Conservation (phyloP, 2,888 invertebrate species). For the Chrysopilus asiliformis region DNA sequence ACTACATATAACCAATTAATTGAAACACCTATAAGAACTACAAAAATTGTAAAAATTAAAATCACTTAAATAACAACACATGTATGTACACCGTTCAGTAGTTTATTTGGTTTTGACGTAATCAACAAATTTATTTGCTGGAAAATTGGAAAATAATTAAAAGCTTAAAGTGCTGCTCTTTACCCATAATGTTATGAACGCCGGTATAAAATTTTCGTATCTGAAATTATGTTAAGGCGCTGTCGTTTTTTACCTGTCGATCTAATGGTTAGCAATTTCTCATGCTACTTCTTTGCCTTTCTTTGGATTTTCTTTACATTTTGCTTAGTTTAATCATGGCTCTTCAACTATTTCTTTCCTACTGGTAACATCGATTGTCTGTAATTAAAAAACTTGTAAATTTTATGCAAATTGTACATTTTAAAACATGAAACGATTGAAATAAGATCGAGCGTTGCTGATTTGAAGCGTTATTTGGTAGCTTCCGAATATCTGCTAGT, state of each 20-base stretch:
- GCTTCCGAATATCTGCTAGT: too few relatives aligned
- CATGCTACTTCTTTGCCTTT: background rate
- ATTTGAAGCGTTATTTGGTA: too few relatives aligned
- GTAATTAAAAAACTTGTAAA: conserved; percentile 1
- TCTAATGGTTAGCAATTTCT: too few relatives aligned
- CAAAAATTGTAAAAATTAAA: too few relatives aligned
- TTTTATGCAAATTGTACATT: conserved; percentile 2
- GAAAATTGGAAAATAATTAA: conserved; percentile 10
- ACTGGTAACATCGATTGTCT: background rate
- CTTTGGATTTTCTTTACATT: background rate
- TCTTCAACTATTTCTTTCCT: background rate
- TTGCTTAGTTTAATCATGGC: background rate
- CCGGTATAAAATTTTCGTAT: too few relatives aligned
- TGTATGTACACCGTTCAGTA: background rate
- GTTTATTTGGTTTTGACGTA: conserved; percentile 5
- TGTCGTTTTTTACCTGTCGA: too few relatives aligned
- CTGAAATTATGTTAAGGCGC: too few relatives aligned
- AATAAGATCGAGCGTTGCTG: background rate
- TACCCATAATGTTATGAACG: too few relatives aligned
- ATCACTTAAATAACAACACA: too few relatives aligned
- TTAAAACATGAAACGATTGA: background rate
- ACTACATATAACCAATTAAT: too few relatives aligned
- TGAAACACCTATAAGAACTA: too few relatives aligned
- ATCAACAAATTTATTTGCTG: conserved; percentile 9
- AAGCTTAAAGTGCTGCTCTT: conserved; percentile 4